Evolutionary conservation across 2,797 vertebrate species (phyloP), one percentile per base, ranked within the genome.

Genomic region (Hoplostethus atlanticus): DNA sequence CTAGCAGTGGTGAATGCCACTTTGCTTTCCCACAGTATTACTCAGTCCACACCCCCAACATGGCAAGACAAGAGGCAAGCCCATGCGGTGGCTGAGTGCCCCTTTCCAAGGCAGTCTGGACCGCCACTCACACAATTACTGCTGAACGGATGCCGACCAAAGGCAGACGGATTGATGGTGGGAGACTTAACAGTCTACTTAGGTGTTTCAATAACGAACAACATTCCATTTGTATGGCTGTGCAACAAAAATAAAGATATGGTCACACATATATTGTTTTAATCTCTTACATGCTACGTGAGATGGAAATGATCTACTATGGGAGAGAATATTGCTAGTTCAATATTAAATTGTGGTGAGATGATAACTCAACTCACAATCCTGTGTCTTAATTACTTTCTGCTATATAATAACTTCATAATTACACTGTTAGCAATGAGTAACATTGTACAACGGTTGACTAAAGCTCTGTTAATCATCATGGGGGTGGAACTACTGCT

Each of bases 11-110:
- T 89, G 88, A 92, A 93, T 86, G 91, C 80, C 81, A 87, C 87
- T 80, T 79, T 80, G 79, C 83, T 93, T 94, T 94, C 90, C 91
- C 92, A 93, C 89, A 90, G 79, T 83, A 83, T 88, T 86, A 82
- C 87, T 89, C 89, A 85, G 80, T 77, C 80, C 76, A 79, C 90
- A 85, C 85, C 89, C 87, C 87, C 89, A 86, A 76, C 83, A 86
- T 78, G 85, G 84, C 82, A 86, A 78, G 75, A 84, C 81, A 84
- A 85, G 86, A 87, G 65, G 66, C 46, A 21, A 73, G 83, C 83
- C 81, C 81, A 68, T 79, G 77, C 69, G 69, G 72, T 28, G 73
- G 79, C 79, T 57, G 44, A 80, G 73, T 52, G 40, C 71, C 84
- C 52, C 71, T 80, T 71, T 64, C 47, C 62, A 31, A 53, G 52